Conservation (phyloP, 2,113 vertebrate genomes). For the Lophotis ruficrista region DNA sequence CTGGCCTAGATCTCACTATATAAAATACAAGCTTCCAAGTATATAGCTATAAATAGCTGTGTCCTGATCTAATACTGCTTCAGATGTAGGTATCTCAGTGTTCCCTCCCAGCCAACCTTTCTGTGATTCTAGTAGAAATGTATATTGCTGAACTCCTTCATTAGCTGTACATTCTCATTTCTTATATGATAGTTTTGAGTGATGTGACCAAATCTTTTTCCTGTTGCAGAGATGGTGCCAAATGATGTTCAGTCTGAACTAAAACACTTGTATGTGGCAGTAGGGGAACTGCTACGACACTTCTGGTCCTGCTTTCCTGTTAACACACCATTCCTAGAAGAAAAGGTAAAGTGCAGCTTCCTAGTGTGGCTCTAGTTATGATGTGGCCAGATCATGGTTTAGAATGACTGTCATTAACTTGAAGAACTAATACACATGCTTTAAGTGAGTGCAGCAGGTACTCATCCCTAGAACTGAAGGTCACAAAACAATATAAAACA, state of each 20-base stretch:
- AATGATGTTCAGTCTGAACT: constrained; percentile 91
- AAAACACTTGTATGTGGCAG: constrained; percentile 94
- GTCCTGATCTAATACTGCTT: not conserved
- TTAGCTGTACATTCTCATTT: not conserved
- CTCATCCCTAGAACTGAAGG: not conserved
- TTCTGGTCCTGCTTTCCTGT: constrained; percentile 99
- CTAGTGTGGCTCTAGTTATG: not conserved
- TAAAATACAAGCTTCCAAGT: not conserved
- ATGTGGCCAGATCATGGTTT: not conserved
- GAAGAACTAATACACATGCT: not conserved
- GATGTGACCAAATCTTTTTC: not conserved
- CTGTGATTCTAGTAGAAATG: not conserved
- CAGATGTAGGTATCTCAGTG: not conserved
- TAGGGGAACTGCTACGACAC: constrained; percentile 92
- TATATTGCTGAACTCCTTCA: not conserved
- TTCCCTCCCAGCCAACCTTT: not conserved
- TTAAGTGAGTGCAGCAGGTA: not conserved
- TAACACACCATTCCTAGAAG: constrained; percentile 94
- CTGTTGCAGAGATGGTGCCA: constrained; percentile 91
- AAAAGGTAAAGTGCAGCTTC: constrained; percentile 84
- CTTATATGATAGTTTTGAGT: not conserved
- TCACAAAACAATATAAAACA: not conserved
- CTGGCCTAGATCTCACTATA: not conserved
- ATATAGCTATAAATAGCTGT: not conserved
- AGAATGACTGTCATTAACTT: not conserved